phyloP scores from a whole-genome alignment of 2,797 vertebrate species.

The Sternotherus odoratus region DNA sequence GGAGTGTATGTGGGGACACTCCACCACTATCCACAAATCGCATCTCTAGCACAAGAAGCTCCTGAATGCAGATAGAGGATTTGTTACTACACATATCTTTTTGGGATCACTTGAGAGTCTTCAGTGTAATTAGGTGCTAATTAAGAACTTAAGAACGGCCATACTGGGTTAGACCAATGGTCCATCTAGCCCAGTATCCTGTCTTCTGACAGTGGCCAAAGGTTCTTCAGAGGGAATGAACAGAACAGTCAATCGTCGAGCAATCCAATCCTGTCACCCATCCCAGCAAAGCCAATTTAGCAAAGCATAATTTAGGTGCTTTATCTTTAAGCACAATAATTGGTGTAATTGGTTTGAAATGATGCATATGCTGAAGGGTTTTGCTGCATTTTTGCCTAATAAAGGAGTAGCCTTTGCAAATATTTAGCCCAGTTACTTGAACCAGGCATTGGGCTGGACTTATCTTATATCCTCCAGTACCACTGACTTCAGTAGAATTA shows the following conservation, averaged over 20 bases:
- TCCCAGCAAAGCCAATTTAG: too few relatives aligned
- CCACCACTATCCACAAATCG: neutral
- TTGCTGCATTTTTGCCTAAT: neutral
- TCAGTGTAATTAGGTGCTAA: neutral
- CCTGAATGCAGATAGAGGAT: accelerated
- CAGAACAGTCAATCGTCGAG: too few relatives aligned
- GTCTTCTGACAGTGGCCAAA: too few relatives aligned
- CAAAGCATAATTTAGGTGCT: neutral
- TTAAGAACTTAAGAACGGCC: too few relatives aligned
- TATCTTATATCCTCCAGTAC: neutral
- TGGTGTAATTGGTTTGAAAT: neutral
- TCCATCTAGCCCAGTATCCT: too few relatives aligned
- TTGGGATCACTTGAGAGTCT: neutral
- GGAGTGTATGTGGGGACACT: neutral
- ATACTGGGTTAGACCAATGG: too few relatives aligned
- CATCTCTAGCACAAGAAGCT: neutral
- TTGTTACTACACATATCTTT: neutral
- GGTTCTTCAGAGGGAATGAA: too few relatives aligned
- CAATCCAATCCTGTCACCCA: too few relatives aligned
- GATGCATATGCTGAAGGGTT: neutral
- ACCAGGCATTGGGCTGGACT: neutral
- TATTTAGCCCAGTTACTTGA: neutral
- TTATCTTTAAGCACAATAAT: neutral
- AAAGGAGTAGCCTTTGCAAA: neutral
- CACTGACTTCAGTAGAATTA: neutral